Evolutionary conservation across 2,113 vertebrate genomes (phyloP).

Genomic region (Tragelaphus imberbis): DNA sequence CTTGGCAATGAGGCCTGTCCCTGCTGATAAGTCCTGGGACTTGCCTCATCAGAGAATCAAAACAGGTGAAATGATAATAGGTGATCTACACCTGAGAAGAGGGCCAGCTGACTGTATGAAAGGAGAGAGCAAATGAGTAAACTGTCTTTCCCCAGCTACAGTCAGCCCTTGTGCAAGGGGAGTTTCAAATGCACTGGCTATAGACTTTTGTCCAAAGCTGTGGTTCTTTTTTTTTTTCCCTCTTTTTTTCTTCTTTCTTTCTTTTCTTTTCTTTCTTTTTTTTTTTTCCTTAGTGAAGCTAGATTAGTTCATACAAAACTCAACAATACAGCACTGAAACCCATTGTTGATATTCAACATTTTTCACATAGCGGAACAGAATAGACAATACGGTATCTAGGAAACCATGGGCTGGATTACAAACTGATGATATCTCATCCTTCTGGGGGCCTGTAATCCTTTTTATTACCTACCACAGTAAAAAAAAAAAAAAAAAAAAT

Average conservation of each 20-base stretch:
- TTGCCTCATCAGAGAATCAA: constrained; percentile 77
- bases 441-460: constrained; percentile 95
- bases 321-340: constrained; percentile 99
- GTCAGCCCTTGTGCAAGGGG: constrained; percentile 92
- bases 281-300: constrained; percentile 93
- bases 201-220: constrained; percentile 99
- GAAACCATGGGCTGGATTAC: constrained; percentile 99
- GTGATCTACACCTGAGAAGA: constrained; percentile 81
- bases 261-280: constrained; percentile 66
- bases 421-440: constrained; percentile 97
- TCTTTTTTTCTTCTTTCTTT: constrained; percentile 26
- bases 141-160: constrained; percentile 90
- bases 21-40: constrained; percentile 81
- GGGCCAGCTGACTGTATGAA: constrained; percentile 76
- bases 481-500: constrained; percentile 75
- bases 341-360: constrained; percentile 99
- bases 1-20: constrained; percentile 80
- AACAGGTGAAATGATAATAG: constrained; percentile 78
- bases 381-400: constrained; percentile 99
- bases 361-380: constrained; percentile 99
- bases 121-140: constrained; percentile 81
- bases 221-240: constrained; percentile 83
- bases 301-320: constrained; percentile 99
- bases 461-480: constrained; percentile 88
- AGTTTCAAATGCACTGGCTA: constrained; percentile 97